Conservation (phyloP, 2,113 vertebrate species). For the Delphinapterus leucas region DNA sequence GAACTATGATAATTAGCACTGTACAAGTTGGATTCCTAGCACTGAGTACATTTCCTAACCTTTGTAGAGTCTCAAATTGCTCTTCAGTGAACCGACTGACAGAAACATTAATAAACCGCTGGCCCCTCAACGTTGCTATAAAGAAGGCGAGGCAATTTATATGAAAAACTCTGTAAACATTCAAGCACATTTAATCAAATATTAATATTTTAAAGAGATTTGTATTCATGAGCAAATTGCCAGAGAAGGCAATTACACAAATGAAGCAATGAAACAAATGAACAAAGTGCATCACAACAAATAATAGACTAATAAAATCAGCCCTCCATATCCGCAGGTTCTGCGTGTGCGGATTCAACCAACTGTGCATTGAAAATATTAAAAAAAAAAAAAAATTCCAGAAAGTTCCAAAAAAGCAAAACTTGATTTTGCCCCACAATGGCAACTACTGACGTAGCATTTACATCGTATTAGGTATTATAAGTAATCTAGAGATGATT, state of each 20-base stretch:
- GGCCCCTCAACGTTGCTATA: background rate
- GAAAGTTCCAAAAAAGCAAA: background rate
- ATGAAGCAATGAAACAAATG: background rate
- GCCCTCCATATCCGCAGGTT: background rate
- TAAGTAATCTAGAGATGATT: background rate
- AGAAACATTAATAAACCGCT: background rate
- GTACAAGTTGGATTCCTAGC: background rate
- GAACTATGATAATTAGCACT: background rate
- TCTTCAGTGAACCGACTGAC: background rate
- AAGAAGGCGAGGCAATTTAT: background rate
- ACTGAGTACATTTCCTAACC: background rate
- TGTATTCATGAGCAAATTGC: background rate
- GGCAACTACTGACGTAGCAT: background rate
- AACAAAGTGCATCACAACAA: background rate
- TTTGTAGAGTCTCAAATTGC: background rate
- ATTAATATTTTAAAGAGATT: background rate
- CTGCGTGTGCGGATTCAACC: background rate
- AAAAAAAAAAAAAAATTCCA: background rate
- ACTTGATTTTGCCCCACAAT: background rate
- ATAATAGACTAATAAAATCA: background rate
- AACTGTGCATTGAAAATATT: background rate
- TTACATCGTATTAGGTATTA: background rate
- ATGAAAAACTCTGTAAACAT: background rate
- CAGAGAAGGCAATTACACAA: constrained; percentile 28
- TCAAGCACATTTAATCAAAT: background rate